phyloP scores from a whole-genome alignment of 1,140 invertebrate species.

The Lordiphosa stackelbergi region DNA sequence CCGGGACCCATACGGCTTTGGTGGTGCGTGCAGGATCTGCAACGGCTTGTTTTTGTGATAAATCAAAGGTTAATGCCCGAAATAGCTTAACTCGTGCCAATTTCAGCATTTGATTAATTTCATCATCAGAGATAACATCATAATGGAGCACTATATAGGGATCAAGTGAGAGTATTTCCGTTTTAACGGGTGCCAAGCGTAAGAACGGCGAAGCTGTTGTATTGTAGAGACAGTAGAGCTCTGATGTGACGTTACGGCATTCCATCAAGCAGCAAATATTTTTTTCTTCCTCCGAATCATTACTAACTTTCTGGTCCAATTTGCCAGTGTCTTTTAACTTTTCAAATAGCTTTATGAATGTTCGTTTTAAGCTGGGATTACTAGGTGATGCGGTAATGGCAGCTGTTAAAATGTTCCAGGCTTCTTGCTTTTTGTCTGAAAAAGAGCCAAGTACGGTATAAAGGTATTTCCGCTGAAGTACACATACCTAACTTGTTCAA shows the following conservation, averaged over 20 bases:
- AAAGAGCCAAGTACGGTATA: too few relatives aligned
- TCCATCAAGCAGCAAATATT: too few relatives aligned
- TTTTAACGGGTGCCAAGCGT: constrained; percentile 23
- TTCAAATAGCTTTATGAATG: neutral
- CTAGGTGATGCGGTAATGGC: neutral
- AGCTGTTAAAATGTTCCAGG: too few relatives aligned
- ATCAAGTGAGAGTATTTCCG: constrained; percentile 20
- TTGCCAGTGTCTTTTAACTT: neutral
- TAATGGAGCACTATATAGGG: constrained; percentile 21
- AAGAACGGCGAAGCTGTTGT: constrained; percentile 9
- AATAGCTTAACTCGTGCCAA: neutral
- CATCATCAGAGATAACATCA: constrained; percentile 6
- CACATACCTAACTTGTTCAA: neutral
- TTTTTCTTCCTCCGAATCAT: too few relatives aligned
- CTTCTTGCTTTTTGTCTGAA: too few relatives aligned
- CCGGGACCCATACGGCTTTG: neutral
- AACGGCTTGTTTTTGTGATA: too few relatives aligned
- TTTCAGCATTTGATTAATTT: neutral
- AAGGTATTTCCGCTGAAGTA: too few relatives aligned
- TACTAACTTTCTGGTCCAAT: too few relatives aligned
- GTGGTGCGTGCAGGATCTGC: neutral
- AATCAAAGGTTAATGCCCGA: neutral
- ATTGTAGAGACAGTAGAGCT: constrained; percentile 29
- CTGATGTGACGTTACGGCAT: neutral
- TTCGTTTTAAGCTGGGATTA: neutral